Base-by-base conservation (phyloP, 2,888 invertebrate genomes). In the Drosophila greeni region DNA sequence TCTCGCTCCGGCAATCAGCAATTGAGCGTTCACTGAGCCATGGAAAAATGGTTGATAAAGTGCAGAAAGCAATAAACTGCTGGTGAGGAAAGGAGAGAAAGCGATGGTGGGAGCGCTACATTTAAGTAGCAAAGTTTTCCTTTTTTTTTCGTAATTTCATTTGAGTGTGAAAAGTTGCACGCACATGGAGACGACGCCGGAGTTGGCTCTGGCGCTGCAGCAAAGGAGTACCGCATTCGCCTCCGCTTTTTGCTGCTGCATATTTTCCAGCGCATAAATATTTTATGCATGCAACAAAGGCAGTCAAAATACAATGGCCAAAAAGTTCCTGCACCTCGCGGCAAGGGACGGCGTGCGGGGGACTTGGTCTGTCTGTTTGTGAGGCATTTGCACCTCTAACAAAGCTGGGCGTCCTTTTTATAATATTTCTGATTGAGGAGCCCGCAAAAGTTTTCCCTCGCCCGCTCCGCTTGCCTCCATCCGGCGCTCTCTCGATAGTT, bases 31-130 rank as follows among this genome's bases (percentile, higher is more conserved):
- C 85, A 85, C 69, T 74, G 84, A 85, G 81, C 86, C 86, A 76
- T 76, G 72, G 65, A 74, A 76, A 86, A 86, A 86, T 86, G 84
- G 79, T 77, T 84, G 86, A 86, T 86, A 86, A 86, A 86, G 85
- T 85, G 84, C 82, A 69, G 71, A 61, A 64, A 67, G 72, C 65
- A 72, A 70, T 68, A 81, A 75, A 75, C 45, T 45, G 45, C n/a
- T 42, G 42, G 45, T 14, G 45, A 61, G 60, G 49, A 43, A 39
- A 29, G 18, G 49, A 48, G 64, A 54, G 70, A 60, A 16, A 9
- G 23, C 40, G 23, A 5, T 8, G 40, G 40, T 39, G 43, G 34
- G 59, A 67, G 39, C 65, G 79, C 75, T 68, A 77, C 79, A 82
- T 82, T 79, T 79, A 80, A 80, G 79, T 82, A 82, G 81, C 79